Conservation (phyloP, 2,888 invertebrate genomes). For the Apamea monoglypha region DNA sequence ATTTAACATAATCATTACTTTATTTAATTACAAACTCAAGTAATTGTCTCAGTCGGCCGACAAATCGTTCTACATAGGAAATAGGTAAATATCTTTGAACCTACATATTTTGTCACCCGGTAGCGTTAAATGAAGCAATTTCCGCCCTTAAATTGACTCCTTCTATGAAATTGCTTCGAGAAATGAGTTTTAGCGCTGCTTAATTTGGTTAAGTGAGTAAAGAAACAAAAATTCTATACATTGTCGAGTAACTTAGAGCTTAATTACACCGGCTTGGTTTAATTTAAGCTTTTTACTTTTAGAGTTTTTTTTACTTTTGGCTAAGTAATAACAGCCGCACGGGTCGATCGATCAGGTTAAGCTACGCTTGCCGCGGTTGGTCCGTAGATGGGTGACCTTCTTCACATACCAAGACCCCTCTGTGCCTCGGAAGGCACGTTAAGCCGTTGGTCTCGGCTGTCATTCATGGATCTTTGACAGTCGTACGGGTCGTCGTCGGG, state of each 20-base stretch:
- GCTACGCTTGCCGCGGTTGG: too few species aligned
- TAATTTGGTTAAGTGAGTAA: constrained; percentile 76
- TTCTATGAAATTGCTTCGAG: constrained; percentile 76
- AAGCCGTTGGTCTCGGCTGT: too few species aligned
- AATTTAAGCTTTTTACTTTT: constrained; percentile 38
- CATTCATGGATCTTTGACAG: too few species aligned
- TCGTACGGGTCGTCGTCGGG: too few species aligned
- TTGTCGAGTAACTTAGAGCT: constrained; percentile 57
- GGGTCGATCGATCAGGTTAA: too few species aligned
- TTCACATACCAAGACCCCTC: too few species aligned
- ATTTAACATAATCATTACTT: constrained; percentile 47
- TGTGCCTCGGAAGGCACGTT: too few species aligned
- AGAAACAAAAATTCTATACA: constrained; percentile 71
- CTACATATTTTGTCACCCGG: constrained; percentile 77
- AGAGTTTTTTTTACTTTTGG: background rate
- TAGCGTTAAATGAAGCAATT: constrained; percentile 82
- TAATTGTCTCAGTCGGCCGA: constrained; percentile 55
- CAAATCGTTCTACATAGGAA: constrained; percentile 63
- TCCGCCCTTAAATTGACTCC: constrained; percentile 81
- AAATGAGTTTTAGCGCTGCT: constrained; percentile 75
- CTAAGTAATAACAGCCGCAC: background rate
- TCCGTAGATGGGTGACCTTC: too few species aligned
- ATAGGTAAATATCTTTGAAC: constrained; percentile 71
- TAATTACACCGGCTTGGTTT: constrained; percentile 55
- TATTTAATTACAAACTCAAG: constrained; percentile 54